Percentiles rank a stretch among this genome's conserved stretches.
Conservation (phyloP, 2,113 vertebrate species). For the Agapornis roseicollis region DNA sequence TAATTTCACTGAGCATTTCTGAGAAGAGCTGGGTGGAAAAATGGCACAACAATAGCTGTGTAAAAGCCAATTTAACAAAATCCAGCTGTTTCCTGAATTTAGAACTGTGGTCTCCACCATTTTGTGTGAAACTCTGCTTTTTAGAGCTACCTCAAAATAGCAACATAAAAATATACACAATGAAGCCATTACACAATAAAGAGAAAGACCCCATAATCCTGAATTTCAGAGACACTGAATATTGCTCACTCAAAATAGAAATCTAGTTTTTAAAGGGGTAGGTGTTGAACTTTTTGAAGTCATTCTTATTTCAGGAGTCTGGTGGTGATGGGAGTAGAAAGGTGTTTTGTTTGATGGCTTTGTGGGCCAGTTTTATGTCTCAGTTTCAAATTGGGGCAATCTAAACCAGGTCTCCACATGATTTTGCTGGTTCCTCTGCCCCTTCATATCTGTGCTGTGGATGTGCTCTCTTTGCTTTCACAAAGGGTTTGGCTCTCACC, state of each 20-base stretch:
- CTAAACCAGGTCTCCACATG: not conserved
- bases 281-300: not conserved
- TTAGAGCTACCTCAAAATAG: slow-evolving; percentile 31
- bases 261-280: not conserved
- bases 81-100: slow-evolving; percentile 36
- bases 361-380: not conserved
- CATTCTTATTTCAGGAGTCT: not conserved
- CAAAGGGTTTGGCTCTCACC: not conserved
- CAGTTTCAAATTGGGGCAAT: not conserved
- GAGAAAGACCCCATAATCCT: not conserved
- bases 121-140: not conserved
- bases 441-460: not conserved
- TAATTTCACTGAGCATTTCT: slow-evolving; percentile 7
- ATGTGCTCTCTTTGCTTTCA: not conserved
- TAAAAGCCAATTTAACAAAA: slow-evolving; percentile 44
- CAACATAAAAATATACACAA: not conserved
- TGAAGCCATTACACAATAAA: not conserved
- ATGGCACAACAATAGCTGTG: slow-evolving; percentile 11
- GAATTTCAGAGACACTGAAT: not conserved
- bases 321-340: not conserved
- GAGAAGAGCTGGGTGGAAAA: slow-evolving; percentile 20
- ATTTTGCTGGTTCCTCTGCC: not conserved
- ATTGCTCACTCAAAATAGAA: not conserved
- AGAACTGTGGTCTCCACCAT: not conserved
- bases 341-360: not conserved